A percentile compares a stretch with the other conserved stretches of the same genome.
Evolutionary conservation across 2,113 vertebrate species (phyloP).

Genomic region (Globicephala melas): DNA sequence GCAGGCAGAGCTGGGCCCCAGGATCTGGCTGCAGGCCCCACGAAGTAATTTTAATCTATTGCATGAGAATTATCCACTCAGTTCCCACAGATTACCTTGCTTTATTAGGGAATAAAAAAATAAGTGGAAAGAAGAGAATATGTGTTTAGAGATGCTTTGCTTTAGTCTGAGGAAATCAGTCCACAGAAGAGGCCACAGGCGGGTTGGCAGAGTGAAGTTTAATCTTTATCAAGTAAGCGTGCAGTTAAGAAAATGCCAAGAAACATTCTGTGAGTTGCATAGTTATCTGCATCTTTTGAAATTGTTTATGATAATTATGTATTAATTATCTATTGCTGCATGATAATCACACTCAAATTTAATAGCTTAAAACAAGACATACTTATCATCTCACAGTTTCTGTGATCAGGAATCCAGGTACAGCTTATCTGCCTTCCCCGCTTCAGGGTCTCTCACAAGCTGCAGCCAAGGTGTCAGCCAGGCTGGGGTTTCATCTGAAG

Average conservation of each 20-base stretch:
- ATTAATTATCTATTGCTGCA: neutral
- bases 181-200: neutral
- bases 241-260: neutral
- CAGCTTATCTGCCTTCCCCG: neutral
- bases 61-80: conserved; percentile 68
- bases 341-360: neutral
- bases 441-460: neutral
- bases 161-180: neutral
- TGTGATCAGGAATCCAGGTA: neutral
- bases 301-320: neutral
- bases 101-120: conserved; percentile 48
- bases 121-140: neutral
- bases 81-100: conserved; percentile 71
- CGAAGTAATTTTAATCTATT: conserved; percentile 73
- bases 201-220: neutral
- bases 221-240: neutral
- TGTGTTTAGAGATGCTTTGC: neutral
- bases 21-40: neutral
- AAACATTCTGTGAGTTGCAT: neutral
- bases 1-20: neutral
- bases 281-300: neutral
- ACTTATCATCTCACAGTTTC: neutral
- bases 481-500: neutral
- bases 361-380: neutral
- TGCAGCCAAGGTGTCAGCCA: neutral